These are phyloP conservation scores for Drosophila mayri DNA, from an alignment of 1,140 invertebrate genomes.

Conservation along the genomic window DNA sequence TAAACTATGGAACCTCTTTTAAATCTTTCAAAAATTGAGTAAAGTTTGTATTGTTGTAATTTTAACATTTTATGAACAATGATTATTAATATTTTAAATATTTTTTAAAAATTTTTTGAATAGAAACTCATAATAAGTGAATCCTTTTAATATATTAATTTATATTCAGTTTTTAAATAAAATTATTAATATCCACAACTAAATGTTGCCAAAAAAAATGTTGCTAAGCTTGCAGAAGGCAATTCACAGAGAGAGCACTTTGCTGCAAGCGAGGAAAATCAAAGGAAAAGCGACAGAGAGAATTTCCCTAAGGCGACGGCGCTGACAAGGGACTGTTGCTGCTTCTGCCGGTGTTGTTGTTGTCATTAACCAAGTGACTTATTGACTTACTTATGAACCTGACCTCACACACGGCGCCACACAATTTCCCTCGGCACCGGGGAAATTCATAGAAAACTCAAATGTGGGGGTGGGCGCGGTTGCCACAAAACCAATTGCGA, in stretches of 20 bases:
- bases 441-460: conserved; percentile 1
- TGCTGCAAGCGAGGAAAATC: conserved; percentile 31
- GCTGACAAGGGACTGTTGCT: conserved; percentile 19
- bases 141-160: no score
- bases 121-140: no score
- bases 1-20: no score
- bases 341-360: conserved; percentile 27
- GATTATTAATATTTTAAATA: no score
- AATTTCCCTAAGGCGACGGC: conserved; percentile 29
- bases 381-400: conserved; percentile 82
- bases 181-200: not conserved
- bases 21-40: no score
- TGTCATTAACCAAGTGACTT: conserved; percentile 80
- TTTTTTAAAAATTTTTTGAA: no score
- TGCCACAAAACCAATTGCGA: conserved; percentile 45
- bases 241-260: not conserved
- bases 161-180: not conserved
- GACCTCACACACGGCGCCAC: conserved; percentile 64
- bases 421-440: not conserved
- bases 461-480: conserved; percentile 10
- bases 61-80: no score
- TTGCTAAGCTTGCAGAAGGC: conserved; percentile 29
- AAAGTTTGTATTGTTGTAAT: no score
- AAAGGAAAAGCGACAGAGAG: conserved; percentile 13
- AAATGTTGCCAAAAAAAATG: conserved; percentile 48